Base-by-base conservation (phyloP, 2,113 vertebrate species). In the Pituophis catenifer region DNA sequence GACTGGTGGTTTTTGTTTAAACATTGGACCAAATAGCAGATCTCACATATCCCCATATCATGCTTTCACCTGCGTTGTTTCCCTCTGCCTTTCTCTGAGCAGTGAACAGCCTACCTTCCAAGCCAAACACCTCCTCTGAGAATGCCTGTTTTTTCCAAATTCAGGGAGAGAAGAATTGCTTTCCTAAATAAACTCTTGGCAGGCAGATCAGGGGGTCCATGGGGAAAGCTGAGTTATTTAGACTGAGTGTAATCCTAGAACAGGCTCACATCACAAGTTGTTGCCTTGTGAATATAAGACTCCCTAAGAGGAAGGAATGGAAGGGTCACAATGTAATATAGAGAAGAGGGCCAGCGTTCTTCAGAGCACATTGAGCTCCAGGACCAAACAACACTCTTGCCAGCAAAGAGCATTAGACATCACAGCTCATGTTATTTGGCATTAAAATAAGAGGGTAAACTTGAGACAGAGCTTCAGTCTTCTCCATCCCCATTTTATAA, bases 231-330 rank as follows among this genome's bases (percentile, higher is more conserved):
- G 50, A 92, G 53, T 58, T 90, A 94, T 92, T 91, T 92, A 89
- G 92, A 52, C 93, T 62, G 90, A 86, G 81, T 59, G 92, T 93
- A 94, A 95, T 90, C 50, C 57, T 90, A 95, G 94, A 90, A 54
- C 92, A 53, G 17, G 85, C 57, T 89, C 86, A 38, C 88, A 93
- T 94, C 90, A 94, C 91, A 93, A 93, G 91, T 91, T 48, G 13
- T 53, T 89, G 87, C 90, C 65, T 89, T 94, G 90, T 21, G 48
- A 91, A 93, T 93, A 92, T 95, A 93, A 91, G 92, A 92, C 62
- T 90, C 95, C 92, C 95, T 90, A 57, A 90, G 90, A 94, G 92
- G 24, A 90, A 15, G 81, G n/a, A 86, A 87, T 17, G n/a, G 81
- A 90, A 50, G 81, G 70, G 48, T 87, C 81, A 90, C 38, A 52